phyloP scores from a whole-genome alignment of 2,113 vertebrate species.

The Poecilia latipinna region DNA sequence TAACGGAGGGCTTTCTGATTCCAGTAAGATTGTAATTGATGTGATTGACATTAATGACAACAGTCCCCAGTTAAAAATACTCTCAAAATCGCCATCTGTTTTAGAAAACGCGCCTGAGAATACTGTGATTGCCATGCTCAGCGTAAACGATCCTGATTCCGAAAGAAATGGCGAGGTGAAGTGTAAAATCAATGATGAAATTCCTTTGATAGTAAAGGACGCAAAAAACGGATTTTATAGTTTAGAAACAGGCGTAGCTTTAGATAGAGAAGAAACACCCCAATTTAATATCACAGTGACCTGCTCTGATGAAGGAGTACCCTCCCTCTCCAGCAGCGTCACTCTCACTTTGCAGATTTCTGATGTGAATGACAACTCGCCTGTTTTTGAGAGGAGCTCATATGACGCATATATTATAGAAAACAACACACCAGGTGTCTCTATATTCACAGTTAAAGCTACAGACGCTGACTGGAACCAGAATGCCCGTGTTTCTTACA shows the following conservation, averaged over 20 bases:
- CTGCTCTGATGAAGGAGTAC: conserved; percentile 39
- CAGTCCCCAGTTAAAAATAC: conserved; percentile 75
- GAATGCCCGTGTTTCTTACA: conserved; percentile 31
- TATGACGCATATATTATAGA: not conserved
- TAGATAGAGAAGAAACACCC: conserved; percentile 52
- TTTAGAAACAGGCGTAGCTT: conserved; percentile 53
- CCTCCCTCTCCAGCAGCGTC: conserved; percentile 46
- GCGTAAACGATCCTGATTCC: conserved; percentile 71
- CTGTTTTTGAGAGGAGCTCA: conserved; percentile 12
- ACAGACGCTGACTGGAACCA: conserved; percentile 35
- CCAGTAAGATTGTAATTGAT: conserved; percentile 78
- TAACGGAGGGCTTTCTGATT: conserved; percentile 71
- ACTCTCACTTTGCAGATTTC: conserved; percentile 21
- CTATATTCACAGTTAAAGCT: conserved; percentile 9
- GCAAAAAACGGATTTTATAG: conserved; percentile 69
- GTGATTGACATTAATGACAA: conserved; percentile 83
- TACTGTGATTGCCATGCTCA: conserved; percentile 67
- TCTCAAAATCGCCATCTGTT: conserved; percentile 63
- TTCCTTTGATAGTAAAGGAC: conserved; percentile 61
- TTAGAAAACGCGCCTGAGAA: conserved; percentile 61
- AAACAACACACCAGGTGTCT: conserved; percentile 5
- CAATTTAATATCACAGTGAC: conserved; percentile 5
- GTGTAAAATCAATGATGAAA: conserved; percentile 20
- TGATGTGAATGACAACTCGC: conserved; percentile 38
- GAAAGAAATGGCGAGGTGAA: conserved; percentile 67